Conservation (phyloP, 2,113 vertebrate genomes). For the Piprites chloris region DNA sequence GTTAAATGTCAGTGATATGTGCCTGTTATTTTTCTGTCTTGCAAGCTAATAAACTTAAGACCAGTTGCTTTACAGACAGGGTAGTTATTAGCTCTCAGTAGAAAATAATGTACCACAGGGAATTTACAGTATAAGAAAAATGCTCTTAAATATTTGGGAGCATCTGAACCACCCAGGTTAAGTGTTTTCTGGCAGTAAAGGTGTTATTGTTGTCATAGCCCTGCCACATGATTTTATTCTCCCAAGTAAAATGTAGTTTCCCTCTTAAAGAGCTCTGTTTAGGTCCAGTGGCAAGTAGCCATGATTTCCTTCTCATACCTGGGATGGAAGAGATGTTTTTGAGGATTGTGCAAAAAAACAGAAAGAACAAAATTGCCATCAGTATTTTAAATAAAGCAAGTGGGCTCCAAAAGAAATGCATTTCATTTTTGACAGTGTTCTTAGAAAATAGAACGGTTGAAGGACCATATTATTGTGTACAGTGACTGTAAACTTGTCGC, state of each 20-base stretch:
- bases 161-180: slow-evolving; percentile 57
- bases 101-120: slow-evolving; percentile 60
- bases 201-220: slow-evolving; percentile 60
- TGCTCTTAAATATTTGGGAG: slow-evolving; percentile 52
- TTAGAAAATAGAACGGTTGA: not conserved
- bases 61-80: slow-evolving; percentile 57
- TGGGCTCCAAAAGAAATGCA: not conserved
- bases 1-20: slow-evolving; percentile 59
- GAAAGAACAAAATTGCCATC: not conserved
- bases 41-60: slow-evolving; percentile 64
- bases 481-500: not conserved
- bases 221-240: slow-evolving; percentile 57
- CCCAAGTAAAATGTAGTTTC: slow-evolving; percentile 23
- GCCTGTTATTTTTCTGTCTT: slow-evolving; percentile 65
- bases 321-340: not conserved
- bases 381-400: not conserved
- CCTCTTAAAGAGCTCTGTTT: slow-evolving; percentile 10
- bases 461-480: not conserved
- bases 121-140: slow-evolving; percentile 47
- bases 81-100: slow-evolving; percentile 39
- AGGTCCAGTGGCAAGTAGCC: not conserved
- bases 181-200: slow-evolving; percentile 62
- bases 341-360: not conserved
- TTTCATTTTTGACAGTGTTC: not conserved
- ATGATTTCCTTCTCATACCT: not conserved